phyloP scores from a whole-genome alignment of 2,797 vertebrate species.

The Diplodus sargus region DNA sequence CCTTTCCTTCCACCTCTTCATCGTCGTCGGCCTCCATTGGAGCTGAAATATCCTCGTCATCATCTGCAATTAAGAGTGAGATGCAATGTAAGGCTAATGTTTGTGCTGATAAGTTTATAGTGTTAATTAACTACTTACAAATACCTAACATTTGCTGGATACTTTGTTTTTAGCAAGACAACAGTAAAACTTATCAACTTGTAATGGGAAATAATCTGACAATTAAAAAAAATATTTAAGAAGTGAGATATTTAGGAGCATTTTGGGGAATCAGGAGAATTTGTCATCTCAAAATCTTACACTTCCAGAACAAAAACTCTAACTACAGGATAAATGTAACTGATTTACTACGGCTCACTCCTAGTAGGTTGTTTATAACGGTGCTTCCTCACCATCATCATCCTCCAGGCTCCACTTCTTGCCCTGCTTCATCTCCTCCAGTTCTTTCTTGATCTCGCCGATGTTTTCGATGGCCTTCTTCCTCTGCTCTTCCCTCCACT shows the following conservation, averaged over 20 bases:
- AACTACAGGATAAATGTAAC: too few relatives aligned
- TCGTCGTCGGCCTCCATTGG: conserved; percentile 87
- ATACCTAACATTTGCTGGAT: background rate
- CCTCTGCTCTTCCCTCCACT: conserved; percentile 98
- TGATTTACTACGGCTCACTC: background rate
- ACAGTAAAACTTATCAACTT: too few relatives aligned
- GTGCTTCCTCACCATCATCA: conserved; percentile 90
- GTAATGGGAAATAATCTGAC: background rate
- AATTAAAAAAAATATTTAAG: background rate
- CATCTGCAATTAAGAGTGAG: conserved; percentile 82
- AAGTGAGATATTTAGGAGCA: background rate
- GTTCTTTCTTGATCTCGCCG: conserved; percentile 96
- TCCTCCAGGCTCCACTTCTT: conserved; percentile 99
- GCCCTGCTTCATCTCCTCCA: conserved; percentile 98
- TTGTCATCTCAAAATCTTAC: background rate
- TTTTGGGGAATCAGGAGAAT: background rate
- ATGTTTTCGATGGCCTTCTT: conserved; percentile 98
- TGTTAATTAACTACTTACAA: background rate
- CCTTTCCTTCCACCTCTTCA: conserved; percentile 69
- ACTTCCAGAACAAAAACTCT: too few relatives aligned
- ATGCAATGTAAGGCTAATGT: background rate
- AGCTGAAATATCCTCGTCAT: conserved; percentile 87
- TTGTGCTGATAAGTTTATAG: background rate
- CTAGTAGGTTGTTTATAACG: background rate
- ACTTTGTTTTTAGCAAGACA: too few relatives aligned